Evolutionary conservation across 2,113 vertebrate genomes (phyloP).

Genomic region (Hymenochirus boettgeri): DNA sequence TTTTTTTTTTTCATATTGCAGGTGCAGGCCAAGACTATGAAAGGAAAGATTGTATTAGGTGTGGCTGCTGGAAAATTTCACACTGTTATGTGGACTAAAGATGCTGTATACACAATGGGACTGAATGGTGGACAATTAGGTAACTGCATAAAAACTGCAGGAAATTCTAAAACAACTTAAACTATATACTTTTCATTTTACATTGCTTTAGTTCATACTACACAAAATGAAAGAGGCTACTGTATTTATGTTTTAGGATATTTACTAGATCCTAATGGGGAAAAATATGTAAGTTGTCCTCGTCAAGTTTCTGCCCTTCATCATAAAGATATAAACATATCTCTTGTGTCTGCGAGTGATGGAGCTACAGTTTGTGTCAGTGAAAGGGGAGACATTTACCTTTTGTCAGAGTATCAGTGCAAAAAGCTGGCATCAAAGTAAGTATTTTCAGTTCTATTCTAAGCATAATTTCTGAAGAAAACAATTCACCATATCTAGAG

Average conservation of each 20-base stretch:
- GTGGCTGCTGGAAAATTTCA: constrained; percentile 94
- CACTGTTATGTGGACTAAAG: constrained; percentile 90
- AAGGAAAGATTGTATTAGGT: constrained; percentile 83
- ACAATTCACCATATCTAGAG: background rate
- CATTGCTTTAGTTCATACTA: no score
- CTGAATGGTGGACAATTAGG: constrained; percentile 94
- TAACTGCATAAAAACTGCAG: no score
- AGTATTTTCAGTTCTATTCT: no score
- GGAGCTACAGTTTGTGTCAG: constrained; percentile 91
- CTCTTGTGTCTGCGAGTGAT: constrained; percentile 84
- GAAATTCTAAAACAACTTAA: no score
- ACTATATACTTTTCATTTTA: no score
- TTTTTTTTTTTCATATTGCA: constrained; percentile 55
- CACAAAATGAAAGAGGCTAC: no score
- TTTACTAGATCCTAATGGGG: constrained; percentile 88
- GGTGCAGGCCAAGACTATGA: constrained; percentile 87
- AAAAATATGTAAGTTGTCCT: constrained; percentile 79
- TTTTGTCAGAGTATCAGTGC: constrained; percentile 90
- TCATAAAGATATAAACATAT: constrained; percentile 79
- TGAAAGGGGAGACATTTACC: constrained; percentile 87
- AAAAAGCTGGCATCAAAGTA: constrained; percentile 95
- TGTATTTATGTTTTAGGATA: constrained; percentile 70
- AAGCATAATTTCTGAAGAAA: no score
- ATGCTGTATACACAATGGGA: constrained; percentile 91
- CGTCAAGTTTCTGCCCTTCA: constrained; percentile 91